Evolutionary conservation across 1,140 invertebrate genomes (phyloP), one percentile per base, ranked within the genome.

Genomic region (Nasonia vitripennis): DNA sequence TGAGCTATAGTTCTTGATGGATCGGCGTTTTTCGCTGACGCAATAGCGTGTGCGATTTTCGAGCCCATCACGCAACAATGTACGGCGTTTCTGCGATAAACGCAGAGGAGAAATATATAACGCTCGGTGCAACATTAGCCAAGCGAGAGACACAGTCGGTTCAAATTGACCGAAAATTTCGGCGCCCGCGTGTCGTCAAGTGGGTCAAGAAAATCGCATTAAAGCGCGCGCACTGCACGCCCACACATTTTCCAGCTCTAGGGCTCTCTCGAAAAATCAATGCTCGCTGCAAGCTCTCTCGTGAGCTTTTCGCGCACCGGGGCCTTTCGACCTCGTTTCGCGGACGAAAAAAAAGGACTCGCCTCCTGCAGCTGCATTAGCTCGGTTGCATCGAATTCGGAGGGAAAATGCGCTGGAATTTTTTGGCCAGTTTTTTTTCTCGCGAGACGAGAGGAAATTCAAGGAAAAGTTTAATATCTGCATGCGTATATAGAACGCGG

Each of bases 181-280:
- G 41, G 41, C 41, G 17, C 67, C 27, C 62, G 34, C 34, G n/a
- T 67, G 12, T 34, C 70, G 23, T 75, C 3, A 83, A 83, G 48
- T 75, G 51, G 71, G 68, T 83, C 71, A 55, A 75, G 71, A 83
- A 83, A 83, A 83, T 75, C 51, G 48, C 71, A 75, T 75, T 83
- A 83, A 83, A 73, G 73, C 27, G 37, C 34, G 20, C 31, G 68
- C 68, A 34, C 31, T 17, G 10, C 27, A 31, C 68, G 17, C 68
- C 10, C 14, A 31, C 70, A 71, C 27, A 34, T 71, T 71, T 34
- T 71, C 70, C 70, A 71, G 31, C 70, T 62, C 55, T n/a, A n/a
- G 55, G 70, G 70, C 70, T 71, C 70, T 71, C 37, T 75, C 23
- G 51, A 71, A 83, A 83, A 83, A 83, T 83, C 68, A 75, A 78